These are phyloP conservation scores for Chrysoperla carnea DNA, from an alignment of 1,140 invertebrate genomes.

Conservation along the genomic window DNA sequence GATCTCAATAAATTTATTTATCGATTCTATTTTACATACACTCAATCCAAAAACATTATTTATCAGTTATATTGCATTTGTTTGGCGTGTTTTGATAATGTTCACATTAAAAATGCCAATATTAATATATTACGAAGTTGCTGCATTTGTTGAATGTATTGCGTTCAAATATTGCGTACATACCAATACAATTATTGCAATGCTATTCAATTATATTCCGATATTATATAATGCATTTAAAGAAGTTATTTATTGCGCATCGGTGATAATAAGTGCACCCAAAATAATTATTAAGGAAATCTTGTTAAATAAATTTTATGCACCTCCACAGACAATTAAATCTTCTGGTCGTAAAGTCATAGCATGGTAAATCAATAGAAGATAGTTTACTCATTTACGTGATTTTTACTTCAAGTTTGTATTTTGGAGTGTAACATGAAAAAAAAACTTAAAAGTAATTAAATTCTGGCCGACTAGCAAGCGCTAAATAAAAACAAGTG, in stretches of 20 bases:
- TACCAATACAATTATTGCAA: constrained; percentile 22
- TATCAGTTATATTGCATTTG: constrained; percentile 13
- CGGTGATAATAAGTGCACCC: constrained; percentile 33
- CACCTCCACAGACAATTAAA: constrained; percentile 44
- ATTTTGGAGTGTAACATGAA: too few species aligned
- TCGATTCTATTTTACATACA: constrained; percentile 19
- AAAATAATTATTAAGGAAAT: constrained; percentile 38
- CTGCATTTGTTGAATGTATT: constrained; percentile 20
- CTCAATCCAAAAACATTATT: constrained; percentile 23
- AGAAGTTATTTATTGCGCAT: constrained; percentile 33
- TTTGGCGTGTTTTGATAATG: constrained; percentile 18
- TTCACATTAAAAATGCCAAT: constrained; percentile 21
- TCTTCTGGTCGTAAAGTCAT: constrained; percentile 60
- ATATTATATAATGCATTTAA: constrained; percentile 30
- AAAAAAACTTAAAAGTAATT: too few species aligned
- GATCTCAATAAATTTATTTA: constrained; percentile 24
- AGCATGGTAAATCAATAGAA: too few species aligned
- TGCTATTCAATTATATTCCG: constrained; percentile 34
- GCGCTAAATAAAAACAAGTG: too few species aligned
- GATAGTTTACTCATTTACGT: too few species aligned
- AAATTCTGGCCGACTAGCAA: too few species aligned
- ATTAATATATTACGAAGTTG: constrained; percentile 22
- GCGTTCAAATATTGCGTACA: constrained; percentile 22
- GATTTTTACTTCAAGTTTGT: too few species aligned
- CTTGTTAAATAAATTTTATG: constrained; percentile 24